phyloP scores from a whole-genome alignment of 2,797 vertebrate genomes.

The Serranus cabrilla region DNA sequence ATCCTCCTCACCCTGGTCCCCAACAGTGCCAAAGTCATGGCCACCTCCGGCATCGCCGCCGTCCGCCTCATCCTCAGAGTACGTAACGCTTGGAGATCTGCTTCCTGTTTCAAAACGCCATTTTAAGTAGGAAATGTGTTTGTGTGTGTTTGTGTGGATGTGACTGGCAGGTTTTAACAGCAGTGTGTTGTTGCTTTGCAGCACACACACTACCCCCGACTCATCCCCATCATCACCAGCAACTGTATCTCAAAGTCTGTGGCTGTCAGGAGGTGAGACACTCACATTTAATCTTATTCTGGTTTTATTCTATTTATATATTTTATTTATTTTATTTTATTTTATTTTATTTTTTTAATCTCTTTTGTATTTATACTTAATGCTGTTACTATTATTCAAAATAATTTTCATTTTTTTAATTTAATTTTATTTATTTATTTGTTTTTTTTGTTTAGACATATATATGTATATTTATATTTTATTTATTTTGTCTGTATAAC shows the following conservation, averaged over 20 bases:
- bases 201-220: conserved; percentile 93
- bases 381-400: no score
- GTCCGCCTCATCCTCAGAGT: conserved; percentile 94
- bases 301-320: background rate
- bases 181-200: conserved; percentile 68
- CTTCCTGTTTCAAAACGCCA: no score
- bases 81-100: conserved; percentile 54
- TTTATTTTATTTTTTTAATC: no score
- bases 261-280: conserved; percentile 91
- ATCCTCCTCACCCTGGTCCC: conserved; percentile 94
- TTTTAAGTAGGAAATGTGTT: no score
- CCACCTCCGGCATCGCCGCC: conserved; percentile 92
- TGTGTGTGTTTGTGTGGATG: no score
- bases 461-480: no score
- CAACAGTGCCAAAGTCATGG: conserved; percentile 97
- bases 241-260: conserved; percentile 95
- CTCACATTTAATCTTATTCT: no score
- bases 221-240: conserved; percentile 96
- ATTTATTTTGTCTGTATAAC: no score
- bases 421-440: background rate
- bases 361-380: background rate
- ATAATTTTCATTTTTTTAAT: background rate
- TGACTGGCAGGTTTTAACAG: background rate
- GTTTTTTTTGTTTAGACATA: no score
- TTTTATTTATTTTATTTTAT: no score